Conservation (phyloP, 2,113 vertebrate genomes). For the Saguinus midas region DNA sequence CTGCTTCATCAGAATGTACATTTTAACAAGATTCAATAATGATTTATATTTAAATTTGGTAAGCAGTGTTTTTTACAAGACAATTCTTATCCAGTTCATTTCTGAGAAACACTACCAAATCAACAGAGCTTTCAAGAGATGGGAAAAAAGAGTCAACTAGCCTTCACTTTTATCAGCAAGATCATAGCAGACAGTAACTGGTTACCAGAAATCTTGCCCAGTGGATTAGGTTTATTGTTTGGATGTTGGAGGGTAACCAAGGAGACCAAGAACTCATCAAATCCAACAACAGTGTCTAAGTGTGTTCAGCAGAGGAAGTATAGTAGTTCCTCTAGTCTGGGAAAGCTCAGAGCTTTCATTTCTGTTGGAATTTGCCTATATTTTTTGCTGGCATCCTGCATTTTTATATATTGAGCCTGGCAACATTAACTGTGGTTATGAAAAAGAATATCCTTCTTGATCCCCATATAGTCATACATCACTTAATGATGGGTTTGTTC, state of each 20-base stretch:
- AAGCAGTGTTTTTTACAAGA: slow-evolving; percentile 30
- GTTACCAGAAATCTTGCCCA: slow-evolving; percentile 24
- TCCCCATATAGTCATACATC: neutral
- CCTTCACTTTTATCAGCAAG: slow-evolving; percentile 41
- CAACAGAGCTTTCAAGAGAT: slow-evolving; percentile 30
- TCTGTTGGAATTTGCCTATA: neutral
- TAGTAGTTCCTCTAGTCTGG: neutral
- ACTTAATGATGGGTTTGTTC: neutral
- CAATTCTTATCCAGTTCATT: neutral
- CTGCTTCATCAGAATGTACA: slow-evolving; percentile 6
- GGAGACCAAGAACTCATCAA: neutral
- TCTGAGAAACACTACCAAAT: slow-evolving; percentile 16
- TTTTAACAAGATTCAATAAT: slow-evolving; percentile 41
- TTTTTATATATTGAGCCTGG: slow-evolving; percentile 17
- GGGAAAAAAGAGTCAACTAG: neutral
- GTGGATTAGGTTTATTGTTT: neutral
- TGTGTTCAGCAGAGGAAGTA: slow-evolving; percentile 50
- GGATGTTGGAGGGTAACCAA: neutral
- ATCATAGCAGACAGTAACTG: neutral
- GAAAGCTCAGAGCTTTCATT: slow-evolving; percentile 37
- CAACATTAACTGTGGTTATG: neutral
- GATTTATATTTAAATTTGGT: slow-evolving; percentile 39
- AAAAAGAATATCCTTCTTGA: neutral
- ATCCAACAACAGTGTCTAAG: slow-evolving; percentile 19
- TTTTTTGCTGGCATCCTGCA: neutral